phyloP scores from a whole-genome alignment of 2,888 invertebrate genomes.

The Rosalia funebris region DNA sequence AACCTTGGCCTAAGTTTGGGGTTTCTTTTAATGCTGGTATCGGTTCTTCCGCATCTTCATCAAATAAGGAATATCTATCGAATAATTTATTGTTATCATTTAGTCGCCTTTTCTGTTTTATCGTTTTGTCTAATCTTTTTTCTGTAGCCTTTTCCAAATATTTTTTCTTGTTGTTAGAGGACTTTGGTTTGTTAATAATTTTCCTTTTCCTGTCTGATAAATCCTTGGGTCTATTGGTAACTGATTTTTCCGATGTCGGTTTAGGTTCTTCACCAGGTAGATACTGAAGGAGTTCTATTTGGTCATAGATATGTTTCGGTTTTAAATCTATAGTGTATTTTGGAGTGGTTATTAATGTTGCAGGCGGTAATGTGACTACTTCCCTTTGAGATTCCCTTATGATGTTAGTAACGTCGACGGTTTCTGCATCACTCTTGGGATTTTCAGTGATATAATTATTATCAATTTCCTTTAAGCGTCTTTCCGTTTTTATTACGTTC shows the following conservation, averaged over 20 bases:
- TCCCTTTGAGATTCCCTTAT: neutral
- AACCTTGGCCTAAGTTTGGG: neutral
- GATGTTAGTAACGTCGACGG: neutral
- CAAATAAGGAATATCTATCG: neutral
- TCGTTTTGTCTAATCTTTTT: no score
- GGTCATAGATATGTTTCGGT: constrained; percentile 57
- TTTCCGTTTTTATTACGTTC: neutral
- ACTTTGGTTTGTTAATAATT: neutral
- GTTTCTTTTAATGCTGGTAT: neutral
- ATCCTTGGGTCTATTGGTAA: neutral
- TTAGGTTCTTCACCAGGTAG: constrained; percentile 39
- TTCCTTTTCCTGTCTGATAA: neutral
- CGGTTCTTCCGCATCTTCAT: neutral
- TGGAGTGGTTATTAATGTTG: constrained; percentile 53
- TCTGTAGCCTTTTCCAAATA: neutral
- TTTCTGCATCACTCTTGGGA: constrained; percentile 2
- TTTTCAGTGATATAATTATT: neutral
- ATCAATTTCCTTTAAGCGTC: neutral
- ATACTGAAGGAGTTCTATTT: constrained; percentile 52
- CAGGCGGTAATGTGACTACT: constrained; percentile 21
- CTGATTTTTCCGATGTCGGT: neutral
- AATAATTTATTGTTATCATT: neutral
- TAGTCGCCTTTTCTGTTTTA: no score
- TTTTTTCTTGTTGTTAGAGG: neutral
- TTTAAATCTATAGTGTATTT: constrained; percentile 52